phyloP scores from a whole-genome alignment of 1,140 invertebrate species.

The Platyscapa corneri region DNA sequence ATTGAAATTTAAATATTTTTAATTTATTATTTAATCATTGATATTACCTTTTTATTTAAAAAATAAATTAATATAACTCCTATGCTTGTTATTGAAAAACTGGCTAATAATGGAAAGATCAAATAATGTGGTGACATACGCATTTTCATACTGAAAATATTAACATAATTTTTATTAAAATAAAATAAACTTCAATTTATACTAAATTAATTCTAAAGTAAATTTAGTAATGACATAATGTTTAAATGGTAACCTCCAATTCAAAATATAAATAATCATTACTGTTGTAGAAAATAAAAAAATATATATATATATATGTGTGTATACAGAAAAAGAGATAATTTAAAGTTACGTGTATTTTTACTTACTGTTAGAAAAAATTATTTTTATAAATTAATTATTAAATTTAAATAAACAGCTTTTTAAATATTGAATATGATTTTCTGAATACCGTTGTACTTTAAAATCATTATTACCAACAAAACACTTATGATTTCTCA shows the following conservation, averaged over 20 bases:
- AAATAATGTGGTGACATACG: constrained; percentile 54
- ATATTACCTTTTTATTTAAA: constrained; percentile 67
- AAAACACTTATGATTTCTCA: neutral
- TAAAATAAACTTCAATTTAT: neutral
- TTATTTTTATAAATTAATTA: neutral
- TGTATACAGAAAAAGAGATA: neutral
- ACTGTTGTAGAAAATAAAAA: neutral
- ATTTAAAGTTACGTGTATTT: neutral
- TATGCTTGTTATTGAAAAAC: constrained; percentile 70
- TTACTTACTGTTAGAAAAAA: neutral
- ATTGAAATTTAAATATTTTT: neutral
- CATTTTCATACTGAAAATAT: constrained; percentile 57
- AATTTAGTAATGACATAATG: constrained; percentile 50
- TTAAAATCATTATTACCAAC: neutral
- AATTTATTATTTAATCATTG: constrained; percentile 12
- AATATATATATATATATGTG: neutral
- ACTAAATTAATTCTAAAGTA: constrained; percentile 4
- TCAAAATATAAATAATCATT: neutral
- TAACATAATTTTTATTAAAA: neutral
- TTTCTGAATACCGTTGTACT: neutral
- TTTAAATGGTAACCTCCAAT: constrained; percentile 56
- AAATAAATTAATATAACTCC: constrained; percentile 70
- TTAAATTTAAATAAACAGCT: neutral
- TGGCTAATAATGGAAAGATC: constrained; percentile 62
- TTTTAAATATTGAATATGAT: neutral